phyloP scores from a whole-genome alignment of 2,888 invertebrate species.

The Tuberolachnus salignus region DNA sequence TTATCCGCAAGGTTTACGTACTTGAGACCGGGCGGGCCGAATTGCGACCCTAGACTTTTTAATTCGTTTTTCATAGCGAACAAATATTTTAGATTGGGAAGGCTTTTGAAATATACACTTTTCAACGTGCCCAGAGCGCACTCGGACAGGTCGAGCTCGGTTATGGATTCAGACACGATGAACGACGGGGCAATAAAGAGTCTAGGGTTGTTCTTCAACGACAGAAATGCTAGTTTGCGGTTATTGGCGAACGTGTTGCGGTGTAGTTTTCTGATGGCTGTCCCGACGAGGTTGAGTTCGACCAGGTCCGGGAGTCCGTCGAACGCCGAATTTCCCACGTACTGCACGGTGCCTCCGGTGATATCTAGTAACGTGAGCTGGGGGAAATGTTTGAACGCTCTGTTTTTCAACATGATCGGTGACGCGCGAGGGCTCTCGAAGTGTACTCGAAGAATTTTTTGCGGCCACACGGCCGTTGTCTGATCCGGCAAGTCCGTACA shows the following conservation, averaged over 20 bases:
- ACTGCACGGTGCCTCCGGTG: slow-evolving; percentile 19
- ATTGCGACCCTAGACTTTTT: slow-evolving; percentile 5
- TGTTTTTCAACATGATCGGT: slow-evolving; percentile 44
- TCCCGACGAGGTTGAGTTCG: slow-evolving; percentile 59
- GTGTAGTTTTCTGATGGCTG: slow-evolving; percentile 58
- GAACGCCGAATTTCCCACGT: slow-evolving; percentile 60
- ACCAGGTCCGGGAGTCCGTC: slow-evolving; percentile 62
- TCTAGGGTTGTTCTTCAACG: slow-evolving; percentile 46
- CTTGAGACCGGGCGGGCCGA: slow-evolving; percentile 44
- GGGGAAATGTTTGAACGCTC: slow-evolving; percentile 34
- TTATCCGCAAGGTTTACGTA: slow-evolving; percentile 29
- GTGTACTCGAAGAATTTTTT: slow-evolving; percentile 19
- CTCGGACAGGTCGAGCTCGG: slow-evolving; percentile 47
- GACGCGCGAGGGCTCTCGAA: background rate
- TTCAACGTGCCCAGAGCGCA: slow-evolving; percentile 37
- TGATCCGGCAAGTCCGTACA: slow-evolving; percentile 45
- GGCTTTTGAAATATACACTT: slow-evolving; percentile 61
- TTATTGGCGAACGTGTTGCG: slow-evolving; percentile 58
- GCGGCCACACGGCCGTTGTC: slow-evolving; percentile 32
- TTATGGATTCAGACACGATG: slow-evolving; percentile 41
- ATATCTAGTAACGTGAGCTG: slow-evolving; percentile 49
- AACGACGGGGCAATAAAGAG: slow-evolving; percentile 21
- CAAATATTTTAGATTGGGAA: slow-evolving; percentile 62
- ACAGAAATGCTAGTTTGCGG: slow-evolving; percentile 48
- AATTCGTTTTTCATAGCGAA: slow-evolving; percentile 32